Percentiles rank a stretch among this genome's conserved stretches.
Conservation (phyloP, 2,113 vertebrate genomes). For the Spizaetus ornatus region DNA sequence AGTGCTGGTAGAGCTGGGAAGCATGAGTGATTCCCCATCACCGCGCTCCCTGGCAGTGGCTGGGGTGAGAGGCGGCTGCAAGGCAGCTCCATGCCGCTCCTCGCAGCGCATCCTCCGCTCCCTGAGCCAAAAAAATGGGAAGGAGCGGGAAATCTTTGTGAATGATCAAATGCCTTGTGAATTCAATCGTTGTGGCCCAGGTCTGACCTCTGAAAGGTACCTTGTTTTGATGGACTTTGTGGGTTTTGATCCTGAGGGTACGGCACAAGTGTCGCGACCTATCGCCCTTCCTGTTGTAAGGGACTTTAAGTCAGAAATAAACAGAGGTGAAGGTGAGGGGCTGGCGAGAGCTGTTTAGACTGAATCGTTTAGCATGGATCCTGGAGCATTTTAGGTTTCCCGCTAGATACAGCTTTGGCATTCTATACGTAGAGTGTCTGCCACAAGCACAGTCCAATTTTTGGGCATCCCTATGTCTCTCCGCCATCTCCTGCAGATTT, state of each 20-base stretch:
- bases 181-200: neutral
- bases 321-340: conserved; percentile 10
- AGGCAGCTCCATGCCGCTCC: neutral
- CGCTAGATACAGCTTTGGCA: neutral
- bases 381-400: neutral
- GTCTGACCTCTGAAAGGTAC: conserved; percentile 32
- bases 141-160: neutral
- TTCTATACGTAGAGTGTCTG: neutral
- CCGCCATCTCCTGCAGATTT: neutral
- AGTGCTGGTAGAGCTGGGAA: neutral
- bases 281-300: conserved; percentile 41
- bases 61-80: neutral
- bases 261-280: neutral
- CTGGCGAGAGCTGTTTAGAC: neutral
- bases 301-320: conserved; percentile 50
- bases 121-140: neutral
- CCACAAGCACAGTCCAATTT: neutral
- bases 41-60: neutral
- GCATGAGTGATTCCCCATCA: neutral
- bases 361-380: neutral
- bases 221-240: neutral
- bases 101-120: rapidly evolving
- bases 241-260: conserved; percentile 20
- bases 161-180: neutral
- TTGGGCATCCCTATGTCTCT: neutral